These are phyloP conservation scores for Mya arenaria DNA, from an alignment of 1,140 invertebrate species.

Conservation along the genomic window DNA sequence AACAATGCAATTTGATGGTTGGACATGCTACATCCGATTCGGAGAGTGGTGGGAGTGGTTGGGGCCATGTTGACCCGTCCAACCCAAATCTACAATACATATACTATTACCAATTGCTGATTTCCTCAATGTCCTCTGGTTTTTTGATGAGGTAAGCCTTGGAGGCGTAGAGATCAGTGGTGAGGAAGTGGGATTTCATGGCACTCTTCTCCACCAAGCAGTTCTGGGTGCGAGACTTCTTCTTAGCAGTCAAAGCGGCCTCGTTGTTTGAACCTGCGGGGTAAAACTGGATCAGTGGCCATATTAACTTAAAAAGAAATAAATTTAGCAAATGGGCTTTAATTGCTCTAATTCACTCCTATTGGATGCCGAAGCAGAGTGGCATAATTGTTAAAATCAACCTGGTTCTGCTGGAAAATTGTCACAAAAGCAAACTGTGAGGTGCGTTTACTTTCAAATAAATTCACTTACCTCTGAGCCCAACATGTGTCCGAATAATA, in stretches of 20 bases:
- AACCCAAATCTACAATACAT: no score
- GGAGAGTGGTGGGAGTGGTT: background rate
- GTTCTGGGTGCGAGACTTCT: slow-evolving; percentile 62
- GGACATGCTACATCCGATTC: background rate
- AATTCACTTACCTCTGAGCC: slow-evolving; percentile 27
- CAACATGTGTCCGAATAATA: slow-evolving; percentile 40
- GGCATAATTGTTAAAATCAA: background rate
- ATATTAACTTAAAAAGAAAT: background rate
- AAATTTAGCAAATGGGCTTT: background rate
- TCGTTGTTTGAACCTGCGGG: slow-evolving; percentile 9
- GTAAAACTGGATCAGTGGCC: background rate
- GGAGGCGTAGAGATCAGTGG: slow-evolving; percentile 57
- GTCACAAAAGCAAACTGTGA: background rate
- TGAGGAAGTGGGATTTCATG: slow-evolving; percentile 63
- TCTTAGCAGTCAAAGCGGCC: slow-evolving; percentile 62
- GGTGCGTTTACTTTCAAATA: background rate
- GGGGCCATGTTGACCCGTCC: no score
- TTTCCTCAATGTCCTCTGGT: slow-evolving; percentile 27
- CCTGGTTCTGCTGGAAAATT: background rate
- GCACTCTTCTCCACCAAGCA: slow-evolving; percentile 15
- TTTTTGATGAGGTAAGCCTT: slow-evolving; percentile 28
- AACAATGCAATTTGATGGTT: background rate
- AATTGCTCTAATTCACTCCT: background rate
- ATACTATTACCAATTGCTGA: background rate
- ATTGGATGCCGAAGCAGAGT: background rate